Evolutionary conservation across 2,888 invertebrate species (phyloP), one percentile per base, ranked within the genome.

Genomic region (Lobophora halterata): DNA sequence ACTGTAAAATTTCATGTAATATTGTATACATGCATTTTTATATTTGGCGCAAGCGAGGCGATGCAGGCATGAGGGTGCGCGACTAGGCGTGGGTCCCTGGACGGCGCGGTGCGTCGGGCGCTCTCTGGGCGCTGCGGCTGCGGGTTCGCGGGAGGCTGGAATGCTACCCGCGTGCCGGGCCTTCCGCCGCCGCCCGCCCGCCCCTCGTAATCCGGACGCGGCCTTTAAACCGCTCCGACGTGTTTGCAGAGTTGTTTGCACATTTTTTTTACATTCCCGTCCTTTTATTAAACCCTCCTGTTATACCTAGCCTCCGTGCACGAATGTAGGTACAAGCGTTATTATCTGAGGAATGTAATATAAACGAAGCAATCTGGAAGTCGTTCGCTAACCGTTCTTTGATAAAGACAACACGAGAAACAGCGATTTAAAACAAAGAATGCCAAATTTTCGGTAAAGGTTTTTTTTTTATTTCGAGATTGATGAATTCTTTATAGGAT

Each of bases 241-340:
- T 86, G 87, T 86, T 87, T 80, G 80, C 81, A 65, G 73, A 85
- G 78, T 83, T 81, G 85, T 83, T 87, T 81, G 85, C 83, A 85
- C 86, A 83, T 86, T 87, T 86, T 86, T n/a, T 80, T 86, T 83
- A 81, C 81, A 80, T 83, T 85, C 80, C 73, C 74, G 69, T 67
- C 72, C 72, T 78, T 80, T 79, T 80, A 82, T 79, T 81, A 78
- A 75, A 68, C 72, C 66, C 72, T 70, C 65, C 66, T 71, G 54
- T 60, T 62, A 64, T 64, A 58, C 60, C 62, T 61, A 63, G 48
- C 57, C 58, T 55, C 40, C 31, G 42, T 49, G 35, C 43, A 34
- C 34, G 39, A 44, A 42, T 34, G 41, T 25, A n/a, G n/a, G n/a
- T 41, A 40, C 47, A 45, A 29, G 26, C 36, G 40, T 40, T 46